Evolutionary conservation across 2,888 invertebrate species (phyloP).

Genomic region (Globia sparganii): DNA sequence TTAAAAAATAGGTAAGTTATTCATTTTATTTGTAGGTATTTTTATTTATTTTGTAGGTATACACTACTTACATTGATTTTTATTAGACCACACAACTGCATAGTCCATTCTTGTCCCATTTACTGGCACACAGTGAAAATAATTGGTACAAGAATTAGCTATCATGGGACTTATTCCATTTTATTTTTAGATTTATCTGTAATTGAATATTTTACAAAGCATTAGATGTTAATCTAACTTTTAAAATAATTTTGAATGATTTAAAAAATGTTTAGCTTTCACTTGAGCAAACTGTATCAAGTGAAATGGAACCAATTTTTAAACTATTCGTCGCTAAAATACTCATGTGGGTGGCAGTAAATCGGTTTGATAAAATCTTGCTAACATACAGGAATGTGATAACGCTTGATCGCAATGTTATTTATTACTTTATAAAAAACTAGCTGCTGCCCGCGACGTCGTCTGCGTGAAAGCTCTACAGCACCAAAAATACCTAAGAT

Average conservation of each 20-base stretch:
- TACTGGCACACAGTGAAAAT: not conserved
- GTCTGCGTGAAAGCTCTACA: too few relatives aligned
- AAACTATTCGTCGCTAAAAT: constrained; percentile 19
- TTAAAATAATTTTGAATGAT: not conserved
- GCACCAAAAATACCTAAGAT: too few relatives aligned
- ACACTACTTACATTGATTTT: not conserved
- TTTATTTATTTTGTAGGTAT: too few relatives aligned
- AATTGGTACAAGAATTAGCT: not conserved
- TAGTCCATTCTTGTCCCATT: not conserved
- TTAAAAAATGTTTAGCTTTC: constrained; percentile 15
- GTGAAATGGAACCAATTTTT: constrained; percentile 13
- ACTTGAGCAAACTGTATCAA: not conserved
- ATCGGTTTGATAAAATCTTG: constrained; percentile 22
- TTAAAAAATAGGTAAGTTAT: not conserved
- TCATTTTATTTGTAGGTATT: not conserved
- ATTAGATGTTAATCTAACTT: not conserved
- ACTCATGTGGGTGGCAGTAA: not conserved
- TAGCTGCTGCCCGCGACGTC: too few relatives aligned
- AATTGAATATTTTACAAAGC: constrained; percentile 12
- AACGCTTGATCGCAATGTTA: not conserved
- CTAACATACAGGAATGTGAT: constrained; percentile 3
- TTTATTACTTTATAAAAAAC: constrained; percentile 8
- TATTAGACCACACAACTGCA: not conserved
- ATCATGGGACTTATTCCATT: not conserved
- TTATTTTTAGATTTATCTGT: not conserved